Percentiles rank a stretch among this genome's conserved stretches.
These are phyloP conservation scores for Drosophila takahashii DNA, from an alignment of 1,140 invertebrate genomes.

Conservation along the genomic window DNA sequence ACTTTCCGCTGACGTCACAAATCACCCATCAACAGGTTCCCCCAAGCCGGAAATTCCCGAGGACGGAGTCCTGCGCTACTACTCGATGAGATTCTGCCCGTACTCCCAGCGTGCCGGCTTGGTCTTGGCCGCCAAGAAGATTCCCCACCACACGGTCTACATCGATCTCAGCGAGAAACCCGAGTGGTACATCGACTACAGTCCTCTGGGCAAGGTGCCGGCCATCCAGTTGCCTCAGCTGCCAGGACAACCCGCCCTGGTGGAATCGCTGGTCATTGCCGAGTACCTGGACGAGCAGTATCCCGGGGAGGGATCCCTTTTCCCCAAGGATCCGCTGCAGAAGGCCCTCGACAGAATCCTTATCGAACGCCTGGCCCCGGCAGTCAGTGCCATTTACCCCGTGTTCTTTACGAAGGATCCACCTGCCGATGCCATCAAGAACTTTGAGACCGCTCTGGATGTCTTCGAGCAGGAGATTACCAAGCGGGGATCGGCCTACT, in stretches of 20 bases:
- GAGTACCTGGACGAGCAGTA: slow-evolving; percentile 95
- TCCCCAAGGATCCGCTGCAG: slow-evolving; percentile 89
- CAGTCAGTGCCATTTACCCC: slow-evolving; percentile 66
- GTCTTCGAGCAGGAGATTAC: slow-evolving; percentile 89
- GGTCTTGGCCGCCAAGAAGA: slow-evolving; percentile 92
- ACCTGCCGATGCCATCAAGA: slow-evolving; percentile 60
- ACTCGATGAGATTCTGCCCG: slow-evolving; percentile 96
- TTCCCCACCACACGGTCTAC: slow-evolving; percentile 93
- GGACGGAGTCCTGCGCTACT: slow-evolving; percentile 90
- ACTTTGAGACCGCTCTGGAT: slow-evolving; percentile 86
- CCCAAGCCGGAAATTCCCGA: slow-evolving; percentile 87
- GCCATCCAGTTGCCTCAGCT: slow-evolving; percentile 89
- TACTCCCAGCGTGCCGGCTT: slow-evolving; percentile 94
- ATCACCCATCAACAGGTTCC: slow-evolving; percentile 86
- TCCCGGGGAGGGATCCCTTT: slow-evolving; percentile 87
- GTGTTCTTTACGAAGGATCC: slow-evolving; percentile 63
- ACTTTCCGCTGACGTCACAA: slow-evolving; percentile 46
- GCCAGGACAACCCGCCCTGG: slow-evolving; percentile 87
- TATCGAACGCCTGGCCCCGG: slow-evolving; percentile 88
- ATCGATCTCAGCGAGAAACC: slow-evolving; percentile 94
- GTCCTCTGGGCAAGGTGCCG: slow-evolving; percentile 92
- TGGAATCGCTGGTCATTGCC: slow-evolving; percentile 93
- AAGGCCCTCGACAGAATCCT: slow-evolving; percentile 92
- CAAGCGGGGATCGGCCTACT: slow-evolving; percentile 87
- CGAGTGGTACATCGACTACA: slow-evolving; percentile 90